Evolutionary conservation across 1,140 invertebrate genomes (phyloP).

Genomic region (Drosophila asahinai): DNA sequence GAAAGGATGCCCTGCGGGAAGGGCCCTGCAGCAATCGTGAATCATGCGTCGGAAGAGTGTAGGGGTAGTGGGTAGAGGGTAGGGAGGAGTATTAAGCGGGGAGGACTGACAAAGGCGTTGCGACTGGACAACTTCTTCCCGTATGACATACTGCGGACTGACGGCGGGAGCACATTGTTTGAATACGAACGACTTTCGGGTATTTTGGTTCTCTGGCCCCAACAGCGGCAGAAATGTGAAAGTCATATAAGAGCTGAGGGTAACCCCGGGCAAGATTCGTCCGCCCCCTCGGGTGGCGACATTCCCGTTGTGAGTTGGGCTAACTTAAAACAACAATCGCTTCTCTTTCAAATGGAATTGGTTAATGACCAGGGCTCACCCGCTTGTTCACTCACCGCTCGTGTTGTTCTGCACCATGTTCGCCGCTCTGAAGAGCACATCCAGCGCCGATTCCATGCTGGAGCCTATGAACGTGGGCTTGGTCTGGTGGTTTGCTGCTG

Average conservation of each 20-base stretch:
- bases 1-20: conserved; percentile 22
- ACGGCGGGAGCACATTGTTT: conserved; percentile 35
- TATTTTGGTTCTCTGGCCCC: conserved; percentile 13
- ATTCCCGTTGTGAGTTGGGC: not conserved
- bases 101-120: conserved; percentile 11
- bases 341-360: conserved; percentile 65
- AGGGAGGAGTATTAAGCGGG: not conserved
- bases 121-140: not conserved
- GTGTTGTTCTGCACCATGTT: conserved; percentile 94
- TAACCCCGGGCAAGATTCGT: conserved; percentile 18
- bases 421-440: conserved; percentile 94
- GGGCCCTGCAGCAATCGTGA: conserved; percentile 37
- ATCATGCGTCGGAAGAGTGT: conserved; percentile 28
- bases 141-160: conserved; percentile 14
- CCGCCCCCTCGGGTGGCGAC: conserved; percentile 6
- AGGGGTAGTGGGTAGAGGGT: not conserved
- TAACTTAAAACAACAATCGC: conserved; percentile 48
- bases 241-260: conserved; percentile 45
- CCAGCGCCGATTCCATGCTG: conserved; percentile 92
- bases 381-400: conserved; percentile 82
- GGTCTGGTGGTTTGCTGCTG: conserved; percentile 34
- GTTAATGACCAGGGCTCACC: conserved; percentile 56
- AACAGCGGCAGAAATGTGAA: conserved; percentile 66
- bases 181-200: conserved; percentile 41
- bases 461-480: conserved; percentile 33